Evolutionary conservation across 1,140 invertebrate species (phyloP), one percentile per base, ranked within the genome.

Genomic region (Drosophila nasuta): DNA sequence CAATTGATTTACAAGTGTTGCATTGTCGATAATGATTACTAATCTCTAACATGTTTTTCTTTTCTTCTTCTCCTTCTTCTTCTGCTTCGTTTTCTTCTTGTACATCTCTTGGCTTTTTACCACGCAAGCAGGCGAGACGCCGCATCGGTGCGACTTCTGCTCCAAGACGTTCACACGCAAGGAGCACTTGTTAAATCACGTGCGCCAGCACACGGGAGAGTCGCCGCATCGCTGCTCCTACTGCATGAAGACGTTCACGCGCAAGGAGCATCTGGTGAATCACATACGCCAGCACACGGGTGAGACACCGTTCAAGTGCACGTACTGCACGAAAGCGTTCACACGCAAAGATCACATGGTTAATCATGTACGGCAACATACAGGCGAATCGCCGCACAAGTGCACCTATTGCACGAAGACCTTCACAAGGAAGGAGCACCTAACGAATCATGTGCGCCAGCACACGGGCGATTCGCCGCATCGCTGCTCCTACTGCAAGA

Each of bases 241-340:
- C 92, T 96, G 95, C 92, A 95, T 95, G 70, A 96, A 96, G 93
- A 95, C 95, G 30, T 96, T 96, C 87, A 96, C 95, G 38, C 93
- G 95, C 76, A 96, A 96, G 93, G 96, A 97, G 93, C 96, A 97
- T 93, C 94, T 97, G 88, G 96, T 96, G 77, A 96, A 96, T 89
- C 96, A 97, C 91, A 93, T 96, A 69, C 93, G 96, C 75, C 95
- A 96, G 90, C 98, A 98, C 93, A 98, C 97, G 41, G 94, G 95
- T 70, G 98, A 98, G 93, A 96, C 96, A 70, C 96, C 96, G 56
- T 96, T 96, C 93, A 96, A 96, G 93, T 98, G 97, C 93, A 95
- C 95, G 82, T 96, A 95, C 88, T 98, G 97, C 93, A 95, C 95
- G 49, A 97, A 97, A 93, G 96, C 96, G 58, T 98, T 98, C 93